A percentile compares a stretch with the other conserved stretches of the same genome.
Evolutionary conservation across 2,113 vertebrate genomes (phyloP).

Genomic region (Spea multiplicata): DNA sequence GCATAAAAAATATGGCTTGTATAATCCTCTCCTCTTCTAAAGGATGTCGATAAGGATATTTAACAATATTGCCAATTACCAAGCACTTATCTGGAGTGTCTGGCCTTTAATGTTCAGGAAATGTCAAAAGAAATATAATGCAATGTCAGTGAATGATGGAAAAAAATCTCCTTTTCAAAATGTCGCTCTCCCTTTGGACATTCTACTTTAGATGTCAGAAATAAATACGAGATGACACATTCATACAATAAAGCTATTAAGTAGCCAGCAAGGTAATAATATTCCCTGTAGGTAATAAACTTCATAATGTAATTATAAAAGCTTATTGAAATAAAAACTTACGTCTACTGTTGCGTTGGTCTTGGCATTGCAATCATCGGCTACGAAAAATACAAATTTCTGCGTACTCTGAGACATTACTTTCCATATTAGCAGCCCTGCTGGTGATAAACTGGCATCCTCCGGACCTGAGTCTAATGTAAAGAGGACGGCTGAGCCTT

Average conservation of each 20-base stretch:
- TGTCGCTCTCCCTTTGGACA: background rate
- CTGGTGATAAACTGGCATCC: conserved; percentile 72
- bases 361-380: conserved; percentile 75
- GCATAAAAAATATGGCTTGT: background rate
- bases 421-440: conserved; percentile 81
- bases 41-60: background rate
- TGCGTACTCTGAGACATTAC: conserved; percentile 55
- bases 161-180: background rate
- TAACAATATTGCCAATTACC: background rate
- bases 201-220: background rate
- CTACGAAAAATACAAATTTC: conserved; percentile 68
- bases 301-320: background rate
- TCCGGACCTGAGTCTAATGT: conserved; percentile 71
- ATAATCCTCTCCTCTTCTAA: background rate
- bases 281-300: background rate
- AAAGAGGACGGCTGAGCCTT: conserved; percentile 77
- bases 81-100: background rate
- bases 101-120: conserved; percentile 10
- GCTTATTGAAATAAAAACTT: background rate
- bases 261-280: background rate
- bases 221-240: background rate
- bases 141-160: background rate
- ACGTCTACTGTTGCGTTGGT: conserved; percentile 70
- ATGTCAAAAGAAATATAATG: background rate
- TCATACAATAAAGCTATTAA: background rate